A percentile compares a stretch with the other conserved stretches of the same genome.
Evolutionary conservation across 2,797 vertebrate genomes (phyloP).

Genomic region (Sylvia borin): DNA sequence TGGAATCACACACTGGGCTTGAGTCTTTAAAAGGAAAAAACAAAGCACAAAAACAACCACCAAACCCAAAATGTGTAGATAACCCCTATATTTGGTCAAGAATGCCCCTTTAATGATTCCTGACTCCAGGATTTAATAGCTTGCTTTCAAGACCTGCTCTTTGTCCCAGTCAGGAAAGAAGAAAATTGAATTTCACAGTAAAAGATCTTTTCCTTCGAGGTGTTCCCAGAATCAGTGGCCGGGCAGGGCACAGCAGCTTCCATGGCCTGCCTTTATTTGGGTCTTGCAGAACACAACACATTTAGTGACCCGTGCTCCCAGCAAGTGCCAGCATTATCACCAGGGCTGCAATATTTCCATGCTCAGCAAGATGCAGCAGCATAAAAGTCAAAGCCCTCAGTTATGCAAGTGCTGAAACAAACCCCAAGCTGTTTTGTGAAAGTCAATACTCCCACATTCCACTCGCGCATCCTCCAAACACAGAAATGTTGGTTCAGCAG

Average conservation of each 20-base stretch:
- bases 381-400: not conserved
- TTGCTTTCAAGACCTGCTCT: not conserved
- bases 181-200: not conserved
- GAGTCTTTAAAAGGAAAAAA: not conserved
- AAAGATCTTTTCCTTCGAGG: not conserved
- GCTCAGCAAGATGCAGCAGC: not conserved
- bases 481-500: conserved; percentile 50
- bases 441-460: conserved; percentile 58
- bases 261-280: not conserved
- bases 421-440: conserved; percentile 14
- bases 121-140: not conserved
- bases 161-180: not conserved
- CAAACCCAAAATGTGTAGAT: not conserved
- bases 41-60: not conserved
- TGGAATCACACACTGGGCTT: not conserved
- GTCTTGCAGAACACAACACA: not conserved
- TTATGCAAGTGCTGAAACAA: conserved; percentile 20
- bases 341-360: not conserved
- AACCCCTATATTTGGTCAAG: not conserved
- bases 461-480: conserved; percentile 10
- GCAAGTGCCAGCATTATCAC: not conserved
- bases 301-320: not conserved
- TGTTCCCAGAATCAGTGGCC: not conserved
- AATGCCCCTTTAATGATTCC: not conserved
- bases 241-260: not conserved